These are phyloP conservation scores for Dasyornis broadbenti DNA, from an alignment of 2,113 vertebrate species.

Conservation along the genomic window DNA sequence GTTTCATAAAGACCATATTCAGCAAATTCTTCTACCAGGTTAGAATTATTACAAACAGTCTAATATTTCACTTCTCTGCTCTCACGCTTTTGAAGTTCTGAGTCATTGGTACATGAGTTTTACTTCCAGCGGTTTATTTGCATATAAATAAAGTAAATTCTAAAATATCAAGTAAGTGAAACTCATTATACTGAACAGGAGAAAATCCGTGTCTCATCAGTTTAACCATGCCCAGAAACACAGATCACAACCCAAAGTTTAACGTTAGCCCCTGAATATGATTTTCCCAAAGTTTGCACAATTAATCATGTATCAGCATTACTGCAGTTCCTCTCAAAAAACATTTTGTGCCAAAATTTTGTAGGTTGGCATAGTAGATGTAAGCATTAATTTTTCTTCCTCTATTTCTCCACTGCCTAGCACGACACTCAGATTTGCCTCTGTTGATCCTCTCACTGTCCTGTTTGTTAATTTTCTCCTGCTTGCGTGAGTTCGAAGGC, in stretches of 20 bases:
- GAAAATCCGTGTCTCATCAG: neutral
- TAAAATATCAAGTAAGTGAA: neutral
- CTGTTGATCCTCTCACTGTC: neutral
- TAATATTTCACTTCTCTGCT: neutral
- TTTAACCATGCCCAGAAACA: neutral
- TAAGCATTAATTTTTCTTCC: neutral
- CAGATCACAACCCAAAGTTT: neutral
- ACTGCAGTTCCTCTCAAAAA: neutral
- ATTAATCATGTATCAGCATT: neutral
- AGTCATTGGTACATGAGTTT: neutral
- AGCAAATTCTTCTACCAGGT: slow-evolving; percentile 10
- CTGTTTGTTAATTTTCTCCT: neutral
- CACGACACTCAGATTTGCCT: neutral
- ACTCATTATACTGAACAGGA: neutral
- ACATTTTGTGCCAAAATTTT: neutral
- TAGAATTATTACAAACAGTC: neutral
- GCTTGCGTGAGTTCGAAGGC: rapidly evolving
- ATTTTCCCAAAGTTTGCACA: neutral
- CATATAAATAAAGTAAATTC: neutral
- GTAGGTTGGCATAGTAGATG: rapidly evolving
- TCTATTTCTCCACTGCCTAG: neutral
- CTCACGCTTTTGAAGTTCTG: neutral
- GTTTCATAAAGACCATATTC: neutral
- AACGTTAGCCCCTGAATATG: neutral
- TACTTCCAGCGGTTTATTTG: neutral